Percentiles rank a stretch among this genome's conserved stretches.
Conservation (phyloP, 2,888 invertebrate genomes). For the Cephus pygmeus region DNA sequence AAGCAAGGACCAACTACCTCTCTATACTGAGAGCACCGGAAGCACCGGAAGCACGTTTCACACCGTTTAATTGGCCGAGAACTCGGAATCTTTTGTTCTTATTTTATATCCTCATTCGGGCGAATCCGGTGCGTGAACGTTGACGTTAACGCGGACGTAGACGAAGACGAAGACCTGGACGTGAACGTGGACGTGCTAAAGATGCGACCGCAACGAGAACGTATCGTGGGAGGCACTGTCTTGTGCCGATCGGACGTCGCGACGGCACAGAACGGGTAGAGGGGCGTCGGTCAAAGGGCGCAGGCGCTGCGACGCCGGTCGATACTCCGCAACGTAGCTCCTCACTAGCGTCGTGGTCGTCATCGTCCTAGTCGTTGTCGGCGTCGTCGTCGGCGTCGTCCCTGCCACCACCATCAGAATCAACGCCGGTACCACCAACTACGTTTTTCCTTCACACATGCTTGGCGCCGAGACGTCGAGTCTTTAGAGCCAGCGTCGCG, state of each 20-base stretch:
- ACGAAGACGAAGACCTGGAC: no score
- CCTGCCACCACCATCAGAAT: not conserved
- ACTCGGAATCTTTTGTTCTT: not conserved
- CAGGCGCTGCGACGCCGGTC: constrained; percentile 57
- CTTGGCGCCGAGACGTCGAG: constrained; percentile 37
- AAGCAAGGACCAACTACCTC: no score
- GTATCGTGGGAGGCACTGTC: constrained; percentile 39
- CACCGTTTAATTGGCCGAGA: not conserved
- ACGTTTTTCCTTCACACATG: constrained; percentile 24
- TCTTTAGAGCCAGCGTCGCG: constrained; percentile 39
- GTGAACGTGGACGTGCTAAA: not conserved
- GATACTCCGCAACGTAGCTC: constrained; percentile 58
- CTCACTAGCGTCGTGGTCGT: constrained; percentile 22
- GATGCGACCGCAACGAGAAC: constrained; percentile 28
- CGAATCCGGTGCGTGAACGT: not conserved
- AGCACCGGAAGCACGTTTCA: not conserved
- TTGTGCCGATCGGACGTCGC: constrained; percentile 39
- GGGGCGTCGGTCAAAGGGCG: constrained; percentile 41
- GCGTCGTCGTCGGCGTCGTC: not conserved
- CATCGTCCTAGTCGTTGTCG: not conserved
- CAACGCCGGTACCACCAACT: not conserved
- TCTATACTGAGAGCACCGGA: not conserved
- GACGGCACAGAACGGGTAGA: constrained; percentile 40
- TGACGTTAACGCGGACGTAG: no score
- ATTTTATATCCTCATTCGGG: not conserved